phyloP scores from a whole-genome alignment of 2,113 vertebrate species.

The Sphaerodactylus townsendi region DNA sequence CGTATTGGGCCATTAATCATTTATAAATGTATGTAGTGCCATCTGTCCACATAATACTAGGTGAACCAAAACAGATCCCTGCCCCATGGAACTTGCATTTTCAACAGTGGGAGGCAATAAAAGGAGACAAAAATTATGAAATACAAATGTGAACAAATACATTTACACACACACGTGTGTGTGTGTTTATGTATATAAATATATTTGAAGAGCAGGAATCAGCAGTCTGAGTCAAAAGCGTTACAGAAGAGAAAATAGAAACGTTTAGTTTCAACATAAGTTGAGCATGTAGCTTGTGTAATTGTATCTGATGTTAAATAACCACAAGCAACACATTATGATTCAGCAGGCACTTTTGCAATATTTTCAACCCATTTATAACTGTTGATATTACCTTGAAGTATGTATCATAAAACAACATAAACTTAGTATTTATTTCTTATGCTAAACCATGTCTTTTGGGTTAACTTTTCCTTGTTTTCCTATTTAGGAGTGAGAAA shows the following conservation, averaged over 20 bases:
- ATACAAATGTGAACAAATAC: background rate
- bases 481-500: background rate
- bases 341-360: accelerated
- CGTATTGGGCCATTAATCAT: too few species aligned
- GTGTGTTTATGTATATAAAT: background rate
- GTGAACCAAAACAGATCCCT: too few species aligned
- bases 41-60: too few species aligned
- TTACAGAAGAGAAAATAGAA: background rate
- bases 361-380: conserved; percentile 5
- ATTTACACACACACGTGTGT: too few species aligned
- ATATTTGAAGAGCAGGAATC: background rate
- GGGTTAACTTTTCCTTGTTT: conserved; percentile 1
- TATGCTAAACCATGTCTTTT: background rate
- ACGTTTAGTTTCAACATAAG: background rate
- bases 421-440: background rate
- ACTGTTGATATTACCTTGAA: conserved; percentile 1
- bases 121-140: background rate
- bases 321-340: conserved; percentile 1
- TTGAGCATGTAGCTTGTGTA: background rate
- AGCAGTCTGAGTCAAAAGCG: background rate
- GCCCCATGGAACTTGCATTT: too few species aligned
- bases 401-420: background rate
- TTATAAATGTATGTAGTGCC: too few species aligned
- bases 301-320: conserved; percentile 11
- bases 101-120: background rate